Base-by-base conservation (phyloP, 2,113 vertebrate genomes). In the Candoia aspera region DNA sequence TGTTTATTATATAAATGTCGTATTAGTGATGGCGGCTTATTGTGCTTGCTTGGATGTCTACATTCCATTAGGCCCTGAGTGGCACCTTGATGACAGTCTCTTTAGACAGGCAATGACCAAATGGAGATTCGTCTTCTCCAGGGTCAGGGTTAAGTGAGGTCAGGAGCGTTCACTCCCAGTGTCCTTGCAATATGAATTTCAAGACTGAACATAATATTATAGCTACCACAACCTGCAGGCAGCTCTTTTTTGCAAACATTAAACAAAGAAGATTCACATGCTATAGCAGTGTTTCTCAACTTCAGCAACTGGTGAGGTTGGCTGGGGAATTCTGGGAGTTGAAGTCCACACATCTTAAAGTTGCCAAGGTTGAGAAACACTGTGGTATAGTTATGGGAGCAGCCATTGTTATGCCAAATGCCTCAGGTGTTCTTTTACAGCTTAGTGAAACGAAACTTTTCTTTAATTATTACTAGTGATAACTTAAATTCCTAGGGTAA, bases 111-210 rank as follows among this genome's bases (percentile, higher is more conserved):
- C 89, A 79, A 87, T 87, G 92, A 87, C 86, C 89, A 90, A 90
- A 90, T 60, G 55, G 85, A 55, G 89, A 54, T 90, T 84, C 83
- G 33, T 60, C 55, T 90, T 60, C 64, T 13, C 33, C 19, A 86
- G n/a, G 89, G 54, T 87, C 84, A 92, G 88, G 84, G 84, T 90
- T 90, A 92, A 90, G 84, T 92, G 84, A 92, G 54, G 88, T 86
- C 84, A 42, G 19, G 68, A 90, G 60, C 54, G 90, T 92, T 90
- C 92, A 86, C 26, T 90, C 17, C 37, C 84, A 21, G 60, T 21
- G 53, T 87, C 89, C 54, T 90, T 87, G 84, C 13, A 79, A 59
- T 87, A 37, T 54, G 64, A 53, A 53, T 60, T 58, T 86, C 53
- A 90, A 86, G 55, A 42, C 24, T 90, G 26, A 87, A 83, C 15